phyloP scores from a whole-genome alignment of 2,888 invertebrate species.

The Meghimatium bilineatum region DNA sequence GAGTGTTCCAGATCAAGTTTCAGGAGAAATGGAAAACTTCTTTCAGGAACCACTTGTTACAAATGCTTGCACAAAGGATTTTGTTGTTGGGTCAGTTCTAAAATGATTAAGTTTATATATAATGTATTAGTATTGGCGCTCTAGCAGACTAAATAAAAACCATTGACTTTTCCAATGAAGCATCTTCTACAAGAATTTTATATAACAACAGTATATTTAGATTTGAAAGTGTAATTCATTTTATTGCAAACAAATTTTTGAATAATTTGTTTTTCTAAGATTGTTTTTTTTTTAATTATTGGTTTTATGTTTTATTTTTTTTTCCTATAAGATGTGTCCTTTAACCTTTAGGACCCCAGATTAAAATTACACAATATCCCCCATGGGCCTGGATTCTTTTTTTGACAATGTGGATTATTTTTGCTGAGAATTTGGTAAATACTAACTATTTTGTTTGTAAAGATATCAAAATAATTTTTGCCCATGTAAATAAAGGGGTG shows the following conservation, averaged over 20 bases:
- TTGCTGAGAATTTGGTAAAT: no score
- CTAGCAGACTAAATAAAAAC: neutral
- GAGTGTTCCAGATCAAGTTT: constrained; percentile 34
- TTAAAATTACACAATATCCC: no score
- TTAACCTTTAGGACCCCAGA: no score
- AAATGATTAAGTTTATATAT: neutral
- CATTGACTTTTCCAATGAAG: neutral
- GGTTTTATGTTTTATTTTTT: no score
- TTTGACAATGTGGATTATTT: no score
- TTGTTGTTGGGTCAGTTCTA: neutral
- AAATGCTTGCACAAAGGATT: constrained; percentile 24
- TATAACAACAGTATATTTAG: neutral
- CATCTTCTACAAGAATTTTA: neutral
- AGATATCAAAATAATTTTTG: no score
- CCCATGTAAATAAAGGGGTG: no score
- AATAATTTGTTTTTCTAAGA: neutral
- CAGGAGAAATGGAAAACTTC: constrained; percentile 41
- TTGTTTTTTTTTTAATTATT: no score
- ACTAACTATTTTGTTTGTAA: no score
- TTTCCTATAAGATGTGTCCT: no score
- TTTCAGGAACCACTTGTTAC: constrained; percentile 27
- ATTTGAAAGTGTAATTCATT: neutral
- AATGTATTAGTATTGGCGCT: neutral
- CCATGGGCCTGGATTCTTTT: no score
- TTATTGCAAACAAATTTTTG: neutral